A percentile compares a stretch with the other conserved stretches of the same genome.
Evolutionary conservation across 2,888 invertebrate genomes (phyloP).

Genomic region (Synergus laeviventris): DNA sequence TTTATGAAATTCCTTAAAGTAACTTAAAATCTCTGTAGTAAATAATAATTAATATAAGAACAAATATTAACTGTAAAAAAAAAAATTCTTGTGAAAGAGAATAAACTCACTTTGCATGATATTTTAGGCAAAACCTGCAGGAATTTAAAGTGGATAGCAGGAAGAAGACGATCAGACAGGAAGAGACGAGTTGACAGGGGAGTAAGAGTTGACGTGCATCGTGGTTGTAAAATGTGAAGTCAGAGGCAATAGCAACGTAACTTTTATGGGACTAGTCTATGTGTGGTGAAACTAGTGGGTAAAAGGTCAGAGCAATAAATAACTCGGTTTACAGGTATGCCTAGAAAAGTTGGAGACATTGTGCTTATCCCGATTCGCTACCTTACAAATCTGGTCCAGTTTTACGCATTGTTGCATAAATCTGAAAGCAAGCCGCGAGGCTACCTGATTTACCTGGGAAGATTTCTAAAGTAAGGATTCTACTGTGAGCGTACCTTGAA

Average conservation of each 20-base stretch:
- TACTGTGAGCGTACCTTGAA: background rate
- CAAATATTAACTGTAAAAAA: no score
- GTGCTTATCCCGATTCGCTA: conserved; percentile 51
- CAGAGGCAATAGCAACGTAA: conserved; percentile 56
- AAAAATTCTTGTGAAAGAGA: background rate
- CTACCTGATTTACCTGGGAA: conserved; percentile 39
- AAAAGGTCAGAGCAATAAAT: conserved; percentile 74
- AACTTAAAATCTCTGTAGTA: no score
- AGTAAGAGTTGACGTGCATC: conserved; percentile 59
- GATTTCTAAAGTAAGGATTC: background rate
- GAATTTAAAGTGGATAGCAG: conserved; percentile 5
- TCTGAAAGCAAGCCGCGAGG: conserved; percentile 43
- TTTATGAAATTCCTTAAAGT: no score
- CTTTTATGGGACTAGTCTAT: conserved; percentile 65
- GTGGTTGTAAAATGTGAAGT: conserved; percentile 43
- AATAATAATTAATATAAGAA: no score
- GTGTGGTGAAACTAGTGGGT: conserved; percentile 69
- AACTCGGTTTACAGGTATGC: conserved; percentile 67
- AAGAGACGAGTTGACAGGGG: conserved; percentile 48
- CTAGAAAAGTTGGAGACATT: conserved; percentile 60
- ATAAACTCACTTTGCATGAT: background rate
- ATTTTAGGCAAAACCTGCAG: conserved; percentile 6
- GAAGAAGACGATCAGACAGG: conserved; percentile 10
- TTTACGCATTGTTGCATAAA: conserved; percentile 55
- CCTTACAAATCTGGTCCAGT: conserved; percentile 54